phyloP scores from a whole-genome alignment of 2,797 vertebrate species.

The Astyanax mexicanus region DNA sequence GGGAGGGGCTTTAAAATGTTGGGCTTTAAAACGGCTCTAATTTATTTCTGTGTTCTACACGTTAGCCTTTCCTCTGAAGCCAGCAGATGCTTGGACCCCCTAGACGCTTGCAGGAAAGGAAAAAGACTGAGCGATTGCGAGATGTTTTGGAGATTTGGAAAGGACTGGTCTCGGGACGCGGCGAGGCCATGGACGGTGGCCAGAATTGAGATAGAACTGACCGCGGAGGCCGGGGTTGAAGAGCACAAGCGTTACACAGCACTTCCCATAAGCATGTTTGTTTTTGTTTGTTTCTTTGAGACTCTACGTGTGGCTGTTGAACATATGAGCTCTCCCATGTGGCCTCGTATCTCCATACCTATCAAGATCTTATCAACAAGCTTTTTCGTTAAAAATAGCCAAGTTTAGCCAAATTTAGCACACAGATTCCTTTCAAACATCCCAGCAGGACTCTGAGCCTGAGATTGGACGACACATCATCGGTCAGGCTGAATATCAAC shows the following conservation, averaged over 20 bases:
- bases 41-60: conserved; percentile 39
- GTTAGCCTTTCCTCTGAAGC: conserved; percentile 23
- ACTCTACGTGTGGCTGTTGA: not conserved
- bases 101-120: conserved; percentile 54
- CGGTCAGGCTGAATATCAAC: not conserved
- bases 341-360: conserved; percentile 3
- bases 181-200: conserved; percentile 68
- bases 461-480: not conserved
- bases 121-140: conserved; percentile 56
- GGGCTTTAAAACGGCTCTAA: conserved; percentile 8
- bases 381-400: not conserved
- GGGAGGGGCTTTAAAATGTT: not conserved
- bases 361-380: conserved; percentile 1
- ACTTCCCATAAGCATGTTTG: conserved; percentile 45
- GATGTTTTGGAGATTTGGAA: conserved; percentile 72
- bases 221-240: not conserved
- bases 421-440: conserved; percentile 12
- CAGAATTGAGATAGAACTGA: conserved; percentile 30
- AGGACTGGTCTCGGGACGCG: conserved; percentile 57
- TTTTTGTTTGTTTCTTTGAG: conserved; percentile 21
- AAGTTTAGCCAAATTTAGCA: not conserved
- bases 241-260: conserved; percentile 16
- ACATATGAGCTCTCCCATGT: not conserved
- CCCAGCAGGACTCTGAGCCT: not conserved
- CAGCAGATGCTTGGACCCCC: conserved; percentile 33